Evolutionary conservation across 2,113 vertebrate genomes (phyloP).

Genomic region (Haliaeetus leucogaster): DNA sequence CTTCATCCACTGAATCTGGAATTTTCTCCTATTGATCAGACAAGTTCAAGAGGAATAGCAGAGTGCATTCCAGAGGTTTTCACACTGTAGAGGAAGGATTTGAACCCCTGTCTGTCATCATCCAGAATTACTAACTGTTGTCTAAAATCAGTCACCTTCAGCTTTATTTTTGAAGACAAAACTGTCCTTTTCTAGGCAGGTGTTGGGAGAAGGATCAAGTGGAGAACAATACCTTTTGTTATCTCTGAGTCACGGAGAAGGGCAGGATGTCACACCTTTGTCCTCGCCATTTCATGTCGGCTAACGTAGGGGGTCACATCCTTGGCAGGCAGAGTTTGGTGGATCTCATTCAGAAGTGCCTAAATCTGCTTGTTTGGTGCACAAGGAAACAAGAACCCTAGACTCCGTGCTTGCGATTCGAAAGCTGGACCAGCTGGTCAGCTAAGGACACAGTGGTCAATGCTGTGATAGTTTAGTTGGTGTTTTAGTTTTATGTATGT

Average conservation of each 20-base stretch:
- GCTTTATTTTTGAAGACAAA: not conserved
- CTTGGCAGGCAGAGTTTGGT: not conserved
- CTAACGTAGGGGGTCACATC: not conserved
- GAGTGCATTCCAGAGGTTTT: not conserved
- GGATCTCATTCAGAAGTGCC: not conserved
- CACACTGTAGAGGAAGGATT: not conserved
- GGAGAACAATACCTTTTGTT: not conserved
- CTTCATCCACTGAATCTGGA: not conserved
- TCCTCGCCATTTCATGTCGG: fast-evolving
- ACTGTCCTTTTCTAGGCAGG: not conserved
- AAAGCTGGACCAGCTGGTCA: not conserved
- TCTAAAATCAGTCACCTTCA: not conserved
- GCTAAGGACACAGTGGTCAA: not conserved
- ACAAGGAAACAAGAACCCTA: not conserved
- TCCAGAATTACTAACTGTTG: not conserved
- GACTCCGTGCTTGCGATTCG: not conserved
- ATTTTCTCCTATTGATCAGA: not conserved
- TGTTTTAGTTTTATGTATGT: not conserved
- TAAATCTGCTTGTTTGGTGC: not conserved
- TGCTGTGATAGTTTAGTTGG: not conserved
- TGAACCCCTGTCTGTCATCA: not conserved
- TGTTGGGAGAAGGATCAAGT: not conserved
- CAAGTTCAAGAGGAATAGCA: not conserved
- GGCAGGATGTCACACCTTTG: not conserved
- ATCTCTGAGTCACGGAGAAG: not conserved